Conservation (phyloP, 1,140 invertebrate species). For the Chironomus tepperi region DNA sequence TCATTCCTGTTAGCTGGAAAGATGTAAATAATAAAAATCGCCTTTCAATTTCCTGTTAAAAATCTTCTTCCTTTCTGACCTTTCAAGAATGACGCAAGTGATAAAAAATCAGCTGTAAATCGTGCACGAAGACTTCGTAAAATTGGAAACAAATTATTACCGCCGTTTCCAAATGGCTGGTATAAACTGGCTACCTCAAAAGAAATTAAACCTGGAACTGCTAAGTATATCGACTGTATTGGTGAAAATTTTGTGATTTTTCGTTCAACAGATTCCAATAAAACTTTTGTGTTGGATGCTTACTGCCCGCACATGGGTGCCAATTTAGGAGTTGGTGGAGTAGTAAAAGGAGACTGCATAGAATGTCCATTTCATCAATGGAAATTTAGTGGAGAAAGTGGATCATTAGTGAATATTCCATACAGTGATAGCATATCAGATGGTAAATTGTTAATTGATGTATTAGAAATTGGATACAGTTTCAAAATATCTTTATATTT, state of each 20-base stretch:
- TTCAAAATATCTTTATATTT: no score
- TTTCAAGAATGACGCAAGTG: background rate
- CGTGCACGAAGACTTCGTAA: conserved; percentile 25
- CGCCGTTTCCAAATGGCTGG: conserved; percentile 87
- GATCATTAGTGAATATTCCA: conserved; percentile 61
- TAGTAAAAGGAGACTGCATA: conserved; percentile 63
- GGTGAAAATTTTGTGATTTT: conserved; percentile 74
- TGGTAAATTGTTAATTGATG: conserved; percentile 28
- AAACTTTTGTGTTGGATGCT: conserved; percentile 64
- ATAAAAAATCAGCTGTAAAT: background rate
- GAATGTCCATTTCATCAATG: conserved; percentile 86
- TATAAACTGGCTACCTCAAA: conserved; percentile 65
- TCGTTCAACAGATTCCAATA: conserved; percentile 47
- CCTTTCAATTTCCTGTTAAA: background rate
- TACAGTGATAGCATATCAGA: conserved; percentile 39
- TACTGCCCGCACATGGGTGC: conserved; percentile 87
- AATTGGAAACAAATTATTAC: conserved; percentile 54
- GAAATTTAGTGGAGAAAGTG: conserved; percentile 64
- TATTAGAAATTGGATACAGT: no score
- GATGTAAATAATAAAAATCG: background rate
- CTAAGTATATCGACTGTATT: conserved; percentile 55
- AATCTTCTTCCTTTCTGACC: background rate
- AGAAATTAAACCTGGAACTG: conserved; percentile 50
- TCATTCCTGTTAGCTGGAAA: background rate
- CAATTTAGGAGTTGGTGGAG: conserved; percentile 68